Evolutionary conservation across 2,797 vertebrate genomes (phyloP).

Genomic region (Tinamus major): DNA sequence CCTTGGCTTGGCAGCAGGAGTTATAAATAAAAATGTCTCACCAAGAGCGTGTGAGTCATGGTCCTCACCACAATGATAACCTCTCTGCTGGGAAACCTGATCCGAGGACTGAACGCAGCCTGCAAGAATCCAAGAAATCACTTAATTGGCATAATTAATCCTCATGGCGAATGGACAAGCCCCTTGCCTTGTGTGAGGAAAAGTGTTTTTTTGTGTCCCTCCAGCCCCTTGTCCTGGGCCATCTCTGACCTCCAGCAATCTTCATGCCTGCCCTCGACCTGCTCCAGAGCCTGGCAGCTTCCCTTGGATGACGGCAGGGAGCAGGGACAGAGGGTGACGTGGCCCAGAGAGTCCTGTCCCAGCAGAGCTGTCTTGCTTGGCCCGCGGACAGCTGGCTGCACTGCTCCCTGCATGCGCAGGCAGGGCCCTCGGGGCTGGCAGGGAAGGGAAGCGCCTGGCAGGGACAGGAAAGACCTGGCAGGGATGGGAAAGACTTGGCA

Average conservation of each 20-base stretch:
- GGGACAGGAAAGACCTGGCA: background rate
- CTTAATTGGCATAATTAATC: background rate
- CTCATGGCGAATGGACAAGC: background rate
- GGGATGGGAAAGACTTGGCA: background rate
- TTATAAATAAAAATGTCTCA: constrained; percentile 69
- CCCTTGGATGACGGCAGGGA: rapidly evolving
- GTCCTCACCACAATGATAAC: constrained; percentile 51
- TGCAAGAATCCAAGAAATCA: background rate
- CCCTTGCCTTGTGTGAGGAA: background rate
- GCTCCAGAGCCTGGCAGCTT: background rate
- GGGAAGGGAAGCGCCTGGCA: background rate
- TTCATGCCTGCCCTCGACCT: background rate
- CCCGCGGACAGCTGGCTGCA: background rate
- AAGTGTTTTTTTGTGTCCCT: background rate
- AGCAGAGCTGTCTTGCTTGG: background rate
- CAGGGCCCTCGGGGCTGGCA: background rate
- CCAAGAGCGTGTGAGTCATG: constrained; percentile 49
- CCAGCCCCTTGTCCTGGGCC: background rate
- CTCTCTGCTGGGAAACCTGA: constrained; percentile 53
- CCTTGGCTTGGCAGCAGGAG: constrained; percentile 19
- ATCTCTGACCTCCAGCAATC: background rate
- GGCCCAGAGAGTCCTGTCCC: background rate
- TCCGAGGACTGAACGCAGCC: background rate
- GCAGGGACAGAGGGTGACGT: background rate
- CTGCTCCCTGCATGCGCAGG: background rate